phyloP scores from a whole-genome alignment of 2,797 vertebrate species.

The Acridotheres tristis region DNA sequence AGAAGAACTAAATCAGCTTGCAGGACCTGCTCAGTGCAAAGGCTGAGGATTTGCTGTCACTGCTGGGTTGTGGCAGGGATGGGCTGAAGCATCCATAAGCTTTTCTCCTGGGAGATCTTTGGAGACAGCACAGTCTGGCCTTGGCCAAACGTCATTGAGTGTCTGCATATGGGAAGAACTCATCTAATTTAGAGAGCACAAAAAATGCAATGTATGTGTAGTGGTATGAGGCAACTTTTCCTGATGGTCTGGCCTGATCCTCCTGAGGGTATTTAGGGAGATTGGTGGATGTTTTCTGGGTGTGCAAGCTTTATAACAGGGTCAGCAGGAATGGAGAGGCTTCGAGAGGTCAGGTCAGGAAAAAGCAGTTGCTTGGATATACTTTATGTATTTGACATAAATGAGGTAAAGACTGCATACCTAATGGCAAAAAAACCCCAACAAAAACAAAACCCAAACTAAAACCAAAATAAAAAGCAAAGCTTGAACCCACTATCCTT shows the following conservation, averaged over 20 bases:
- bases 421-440: not conserved
- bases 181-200: not conserved
- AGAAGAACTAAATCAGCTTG: not conserved
- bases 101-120: not conserved
- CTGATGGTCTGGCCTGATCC: not conserved
- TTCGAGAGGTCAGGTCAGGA: not conserved
- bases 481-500: not conserved
- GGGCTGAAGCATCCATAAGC: not conserved
- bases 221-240: not conserved
- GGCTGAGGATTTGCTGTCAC: not conserved
- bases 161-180: not conserved
- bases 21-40: not conserved
- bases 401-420: not conserved
- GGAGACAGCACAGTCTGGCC: not conserved
- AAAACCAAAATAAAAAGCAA: too few species aligned
- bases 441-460: too few species aligned
- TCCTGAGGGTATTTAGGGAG: not conserved
- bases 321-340: not conserved
- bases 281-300: not conserved
- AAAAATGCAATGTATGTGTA: not conserved
- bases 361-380: not conserved
- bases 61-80: not conserved
- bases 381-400: not conserved
- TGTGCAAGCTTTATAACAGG: not conserved
- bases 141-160: not conserved